These are phyloP conservation scores for Oncorhynchus keta DNA, from an alignment of 2,113 vertebrate species.

Conservation along the genomic window DNA sequence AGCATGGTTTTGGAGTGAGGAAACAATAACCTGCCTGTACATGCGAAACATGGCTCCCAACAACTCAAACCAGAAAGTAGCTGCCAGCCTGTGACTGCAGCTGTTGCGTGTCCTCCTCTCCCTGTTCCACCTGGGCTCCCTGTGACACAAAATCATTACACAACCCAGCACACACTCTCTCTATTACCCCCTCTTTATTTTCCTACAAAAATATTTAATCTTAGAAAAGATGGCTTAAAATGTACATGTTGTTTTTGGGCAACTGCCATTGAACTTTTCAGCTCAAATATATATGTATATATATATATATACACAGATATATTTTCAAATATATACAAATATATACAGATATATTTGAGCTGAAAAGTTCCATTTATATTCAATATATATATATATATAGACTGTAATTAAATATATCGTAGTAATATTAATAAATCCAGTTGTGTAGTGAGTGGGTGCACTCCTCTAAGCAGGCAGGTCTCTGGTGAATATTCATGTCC, in stretches of 20 bases:
- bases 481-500: background rate
- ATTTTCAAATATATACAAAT: too few relatives aligned
- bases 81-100: background rate
- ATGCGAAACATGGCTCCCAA: background rate
- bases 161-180: slow-evolving; percentile 20
- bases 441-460: slow-evolving; percentile 15
- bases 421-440: slow-evolving; percentile 52
- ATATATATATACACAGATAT: slow-evolving; percentile 41
- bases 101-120: background rate
- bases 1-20: background rate
- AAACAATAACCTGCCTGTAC: background rate
- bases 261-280: slow-evolving; percentile 55
- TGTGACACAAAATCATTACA: slow-evolving; percentile 7
- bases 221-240: slow-evolving; percentile 75
- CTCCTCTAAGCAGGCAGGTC: slow-evolving; percentile 13
- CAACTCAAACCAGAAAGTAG: slow-evolving; percentile 3
- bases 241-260: slow-evolving; percentile 64
- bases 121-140: background rate
- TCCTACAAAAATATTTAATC: slow-evolving; percentile 80
- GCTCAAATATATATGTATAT: slow-evolving; percentile 70
- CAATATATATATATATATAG: slow-evolving; percentile 60
- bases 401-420: slow-evolving; percentile 69
- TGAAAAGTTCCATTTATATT: background rate
- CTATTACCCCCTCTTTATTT: slow-evolving; percentile 47
- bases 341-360: too few relatives aligned